Conservation (phyloP, 2,113 vertebrate genomes). For the Lasiurus borealis region DNA sequence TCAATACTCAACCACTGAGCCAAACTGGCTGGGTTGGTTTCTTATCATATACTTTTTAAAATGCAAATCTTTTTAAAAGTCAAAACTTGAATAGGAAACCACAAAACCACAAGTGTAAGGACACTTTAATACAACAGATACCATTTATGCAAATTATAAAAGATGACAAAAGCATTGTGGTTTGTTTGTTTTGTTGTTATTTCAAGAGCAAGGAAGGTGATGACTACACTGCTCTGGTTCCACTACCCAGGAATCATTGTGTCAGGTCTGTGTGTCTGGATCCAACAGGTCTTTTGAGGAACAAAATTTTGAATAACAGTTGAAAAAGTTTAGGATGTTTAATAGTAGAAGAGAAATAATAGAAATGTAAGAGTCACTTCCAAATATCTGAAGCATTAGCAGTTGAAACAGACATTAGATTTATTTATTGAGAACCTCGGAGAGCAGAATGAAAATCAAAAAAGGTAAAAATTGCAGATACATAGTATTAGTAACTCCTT, state of each 20-base stretch:
- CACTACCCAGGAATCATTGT: accelerated
- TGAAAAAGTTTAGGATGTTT: neutral
- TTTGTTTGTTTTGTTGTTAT: neutral
- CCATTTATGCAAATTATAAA: neutral
- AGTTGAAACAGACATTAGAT: neutral
- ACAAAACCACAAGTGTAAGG: neutral
- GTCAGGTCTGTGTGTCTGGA: neutral
- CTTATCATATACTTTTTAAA: neutral
- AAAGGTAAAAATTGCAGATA: neutral
- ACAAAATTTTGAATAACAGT: neutral
- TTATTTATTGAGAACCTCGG: neutral
- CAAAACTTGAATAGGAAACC: neutral
- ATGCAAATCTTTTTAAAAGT: neutral
- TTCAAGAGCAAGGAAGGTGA: neutral
- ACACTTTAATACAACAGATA: neutral
- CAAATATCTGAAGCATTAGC: neutral
- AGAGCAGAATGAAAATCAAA: neutral
- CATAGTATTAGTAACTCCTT: neutral
- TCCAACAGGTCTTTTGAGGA: neutral
- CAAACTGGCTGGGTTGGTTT: no score
- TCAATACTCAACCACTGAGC: no score
- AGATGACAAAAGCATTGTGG: neutral
- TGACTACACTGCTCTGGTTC: neutral
- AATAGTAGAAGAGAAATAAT: neutral
- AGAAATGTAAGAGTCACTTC: neutral